These are phyloP conservation scores for Habrosyne pyritoides DNA, from an alignment of 2,888 invertebrate species.

Conservation along the genomic window DNA sequence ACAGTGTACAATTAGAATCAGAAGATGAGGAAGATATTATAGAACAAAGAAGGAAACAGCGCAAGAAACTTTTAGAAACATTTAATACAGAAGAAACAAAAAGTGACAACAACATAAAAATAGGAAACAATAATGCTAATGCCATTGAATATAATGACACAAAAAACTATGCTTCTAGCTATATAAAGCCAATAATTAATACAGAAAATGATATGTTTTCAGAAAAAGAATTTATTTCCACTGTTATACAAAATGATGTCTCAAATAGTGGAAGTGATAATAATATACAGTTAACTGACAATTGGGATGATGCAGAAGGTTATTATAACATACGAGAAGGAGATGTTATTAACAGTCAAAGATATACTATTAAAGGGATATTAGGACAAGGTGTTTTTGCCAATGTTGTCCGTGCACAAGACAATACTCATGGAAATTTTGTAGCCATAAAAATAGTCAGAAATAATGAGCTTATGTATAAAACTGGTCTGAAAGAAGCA, in stretches of 20 bases:
- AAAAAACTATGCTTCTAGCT: conserved; percentile 29
- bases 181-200: conserved; percentile 64
- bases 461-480: conserved; percentile 99
- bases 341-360: conserved; percentile 89
- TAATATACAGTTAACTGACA: conserved; percentile 96
- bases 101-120: conserved; percentile 24
- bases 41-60: conserved; percentile 91
- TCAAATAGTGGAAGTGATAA: conserved; percentile 69
- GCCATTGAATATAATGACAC: conserved; percentile 27
- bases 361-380: conserved; percentile 97
- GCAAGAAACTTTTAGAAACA: conserved; percentile 91
- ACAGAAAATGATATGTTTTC: conserved; percentile 94
- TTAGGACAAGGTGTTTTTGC: conserved; percentile 99
- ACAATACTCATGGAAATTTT: conserved; percentile 92
- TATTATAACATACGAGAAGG: conserved; percentile 97
- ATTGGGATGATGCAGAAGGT: conserved; percentile 99
- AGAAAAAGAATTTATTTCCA: conserved; percentile 92
- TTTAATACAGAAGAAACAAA: conserved; percentile 36
- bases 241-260: conserved; percentile 60
- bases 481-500: conserved; percentile 97
- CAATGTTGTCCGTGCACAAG: conserved; percentile 96
- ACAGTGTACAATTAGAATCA: conserved; percentile 85
- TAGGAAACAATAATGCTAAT: conserved; percentile 22
- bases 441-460: conserved; percentile 99
- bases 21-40: conserved; percentile 97